Evolutionary conservation across 2,113 vertebrate genomes (phyloP).

Genomic region (Pipra filicauda): DNA sequence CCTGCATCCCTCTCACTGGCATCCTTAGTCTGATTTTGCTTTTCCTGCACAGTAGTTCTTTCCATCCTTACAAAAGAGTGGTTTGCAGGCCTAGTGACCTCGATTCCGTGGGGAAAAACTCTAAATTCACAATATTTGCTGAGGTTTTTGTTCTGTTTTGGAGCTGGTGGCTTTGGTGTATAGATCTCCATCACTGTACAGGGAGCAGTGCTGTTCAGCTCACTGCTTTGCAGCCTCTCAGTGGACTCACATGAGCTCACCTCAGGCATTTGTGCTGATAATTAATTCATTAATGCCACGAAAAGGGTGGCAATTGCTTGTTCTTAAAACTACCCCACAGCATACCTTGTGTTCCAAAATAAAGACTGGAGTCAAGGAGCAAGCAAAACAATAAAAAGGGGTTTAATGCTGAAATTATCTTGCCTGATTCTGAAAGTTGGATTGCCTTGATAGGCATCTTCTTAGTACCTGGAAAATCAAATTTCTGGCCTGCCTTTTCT

Average conservation of each 20-base stretch:
- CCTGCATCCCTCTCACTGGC: neutral
- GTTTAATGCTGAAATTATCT: constrained; percentile 42
- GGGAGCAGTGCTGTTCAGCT: neutral
- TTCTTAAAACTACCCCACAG: constrained; percentile 57
- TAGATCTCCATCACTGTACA: neutral
- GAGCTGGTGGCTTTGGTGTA: neutral
- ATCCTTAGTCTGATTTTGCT: neutral
- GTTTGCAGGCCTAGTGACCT: neutral
- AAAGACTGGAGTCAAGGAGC: constrained; percentile 38
- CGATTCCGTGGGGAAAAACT: neutral
- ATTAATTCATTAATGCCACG: constrained; percentile 38
- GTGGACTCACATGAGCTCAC: constrained; percentile 51
- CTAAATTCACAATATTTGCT: neutral
- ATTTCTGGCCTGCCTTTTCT: neutral
- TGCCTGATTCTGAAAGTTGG: constrained; percentile 43
- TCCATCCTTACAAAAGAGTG: neutral
- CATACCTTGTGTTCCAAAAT: neutral
- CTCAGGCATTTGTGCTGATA: constrained; percentile 36
- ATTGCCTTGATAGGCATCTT: neutral
- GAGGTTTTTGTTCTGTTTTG: neutral
- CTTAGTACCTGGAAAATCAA: neutral
- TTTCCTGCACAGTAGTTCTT: neutral
- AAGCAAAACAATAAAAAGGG: constrained; percentile 51
- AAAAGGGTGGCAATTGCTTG: constrained; percentile 50
- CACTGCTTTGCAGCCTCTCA: constrained; percentile 26